Conservation (phyloP, 2,888 invertebrate genomes). For the Drosophila anceps region DNA sequence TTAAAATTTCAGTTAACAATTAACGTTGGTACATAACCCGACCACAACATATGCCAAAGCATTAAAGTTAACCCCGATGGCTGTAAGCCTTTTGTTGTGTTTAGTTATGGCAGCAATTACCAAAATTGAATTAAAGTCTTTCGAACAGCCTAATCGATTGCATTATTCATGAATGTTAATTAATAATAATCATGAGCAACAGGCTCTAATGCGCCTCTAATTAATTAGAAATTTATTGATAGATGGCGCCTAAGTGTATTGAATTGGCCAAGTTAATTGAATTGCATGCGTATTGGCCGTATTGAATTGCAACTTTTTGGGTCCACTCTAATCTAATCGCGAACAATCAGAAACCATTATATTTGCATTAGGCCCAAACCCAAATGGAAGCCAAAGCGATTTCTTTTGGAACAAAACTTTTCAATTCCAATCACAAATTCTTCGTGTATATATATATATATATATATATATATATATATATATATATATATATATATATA, state of each 20-base stretch:
- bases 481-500: slow-evolving; percentile 5
- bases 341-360: slow-evolving; percentile 47
- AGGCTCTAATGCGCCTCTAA: slow-evolving; percentile 12
- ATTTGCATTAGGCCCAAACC: slow-evolving; percentile 50
- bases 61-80: slow-evolving; percentile 12
- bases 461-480: slow-evolving; percentile 1
- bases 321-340: slow-evolving; percentile 13
- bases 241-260: slow-evolving; percentile 27
- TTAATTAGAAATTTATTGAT: slow-evolving; percentile 36
- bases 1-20: slow-evolving; percentile 79
- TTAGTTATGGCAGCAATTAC: slow-evolving; percentile 28
- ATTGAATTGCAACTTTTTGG: slow-evolving; percentile 15
- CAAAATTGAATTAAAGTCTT: slow-evolving; percentile 53
- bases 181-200: slow-evolving; percentile 15
- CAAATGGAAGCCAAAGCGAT: slow-evolving; percentile 29
- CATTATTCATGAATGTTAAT: slow-evolving; percentile 45
- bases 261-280: slow-evolving; percentile 34
- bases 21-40: slow-evolving; percentile 54
- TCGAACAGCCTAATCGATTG: slow-evolving; percentile 37
- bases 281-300: slow-evolving; percentile 16
- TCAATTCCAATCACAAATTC: slow-evolving; percentile 47
- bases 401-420: slow-evolving; percentile 34
- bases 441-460: slow-evolving; percentile 24
- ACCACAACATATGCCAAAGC: slow-evolving; percentile 19
- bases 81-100: slow-evolving; percentile 22